These are phyloP conservation scores for Phainopepla nitens DNA, from an alignment of 2,113 vertebrate genomes.

Conservation along the genomic window DNA sequence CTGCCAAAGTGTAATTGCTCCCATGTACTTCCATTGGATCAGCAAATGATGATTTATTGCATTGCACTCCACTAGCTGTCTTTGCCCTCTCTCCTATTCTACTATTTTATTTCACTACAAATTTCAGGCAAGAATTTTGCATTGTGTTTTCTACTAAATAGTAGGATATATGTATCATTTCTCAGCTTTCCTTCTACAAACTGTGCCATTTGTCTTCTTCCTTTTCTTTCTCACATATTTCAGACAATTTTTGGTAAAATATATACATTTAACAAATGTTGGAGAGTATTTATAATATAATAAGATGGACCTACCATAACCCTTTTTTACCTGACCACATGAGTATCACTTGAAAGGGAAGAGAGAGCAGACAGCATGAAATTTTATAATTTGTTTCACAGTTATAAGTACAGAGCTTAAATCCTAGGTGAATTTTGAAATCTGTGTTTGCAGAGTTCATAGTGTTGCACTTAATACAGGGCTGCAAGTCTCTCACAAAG, in stretches of 20 bases:
- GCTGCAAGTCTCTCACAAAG: neutral
- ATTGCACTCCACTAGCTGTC: neutral
- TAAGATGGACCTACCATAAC: neutral
- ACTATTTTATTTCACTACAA: neutral
- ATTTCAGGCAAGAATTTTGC: conserved; percentile 61
- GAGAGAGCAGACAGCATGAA: neutral
- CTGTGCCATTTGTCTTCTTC: conserved; percentile 33
- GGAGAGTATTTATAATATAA: neutral
- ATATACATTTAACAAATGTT: neutral
- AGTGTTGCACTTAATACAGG: rapidly evolving
- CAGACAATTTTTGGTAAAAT: neutral
- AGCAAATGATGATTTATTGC: conserved; percentile 59
- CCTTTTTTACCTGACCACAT: neutral
- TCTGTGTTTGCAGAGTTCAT: neutral
- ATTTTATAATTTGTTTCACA: neutral
- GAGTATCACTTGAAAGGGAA: neutral
- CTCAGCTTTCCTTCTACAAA: conserved; percentile 51
- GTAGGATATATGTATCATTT: conserved; percentile 38
- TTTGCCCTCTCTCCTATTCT: conserved; percentile 17
- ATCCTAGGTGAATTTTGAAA: neutral
- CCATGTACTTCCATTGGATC: conserved; percentile 65
- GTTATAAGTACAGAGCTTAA: neutral
- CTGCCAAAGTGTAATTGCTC: conserved; percentile 74
- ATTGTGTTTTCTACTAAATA: conserved; percentile 15
- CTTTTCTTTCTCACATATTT: neutral